Evolutionary conservation across 2,797 vertebrate genomes (phyloP).

Genomic region (Octomys mimax): DNA sequence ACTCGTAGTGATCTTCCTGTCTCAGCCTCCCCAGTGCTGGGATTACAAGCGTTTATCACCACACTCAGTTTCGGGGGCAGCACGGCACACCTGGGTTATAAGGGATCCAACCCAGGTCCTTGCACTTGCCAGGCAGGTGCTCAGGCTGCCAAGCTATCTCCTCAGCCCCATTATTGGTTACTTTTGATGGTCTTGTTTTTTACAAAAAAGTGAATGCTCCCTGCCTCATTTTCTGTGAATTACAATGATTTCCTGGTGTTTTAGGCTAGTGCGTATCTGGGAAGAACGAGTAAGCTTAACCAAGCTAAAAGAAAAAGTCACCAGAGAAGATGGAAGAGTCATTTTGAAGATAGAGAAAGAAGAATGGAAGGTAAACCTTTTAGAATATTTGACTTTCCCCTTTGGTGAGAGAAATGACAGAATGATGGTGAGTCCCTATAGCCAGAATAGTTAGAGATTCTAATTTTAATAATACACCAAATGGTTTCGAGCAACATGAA

Average conservation of each 20-base stretch:
- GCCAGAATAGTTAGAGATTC: not conserved
- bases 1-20: too few relatives aligned
- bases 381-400: not conserved
- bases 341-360: constrained; percentile 96
- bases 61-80: too few relatives aligned
- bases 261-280: constrained; percentile 92
- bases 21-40: too few relatives aligned
- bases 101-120: too few relatives aligned
- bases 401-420: not conserved
- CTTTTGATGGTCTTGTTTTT: not conserved
- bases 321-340: constrained; percentile 93
- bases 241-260: constrained; percentile 68
- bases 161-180: not conserved
- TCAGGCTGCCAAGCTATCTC: too few relatives aligned
- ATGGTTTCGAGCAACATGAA: not conserved
- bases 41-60: too few relatives aligned
- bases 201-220: not conserved
- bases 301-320: constrained; percentile 94
- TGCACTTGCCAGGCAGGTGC: too few relatives aligned
- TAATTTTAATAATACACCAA: constrained; percentile 3
- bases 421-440: not conserved
- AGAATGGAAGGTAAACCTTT: constrained; percentile 95
- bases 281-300: constrained; percentile 94
- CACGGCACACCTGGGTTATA: too few relatives aligned
- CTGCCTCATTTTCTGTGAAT: not conserved